phyloP scores from a whole-genome alignment of 1,140 invertebrate genomes.

The Drosophila tropicalis region DNA sequence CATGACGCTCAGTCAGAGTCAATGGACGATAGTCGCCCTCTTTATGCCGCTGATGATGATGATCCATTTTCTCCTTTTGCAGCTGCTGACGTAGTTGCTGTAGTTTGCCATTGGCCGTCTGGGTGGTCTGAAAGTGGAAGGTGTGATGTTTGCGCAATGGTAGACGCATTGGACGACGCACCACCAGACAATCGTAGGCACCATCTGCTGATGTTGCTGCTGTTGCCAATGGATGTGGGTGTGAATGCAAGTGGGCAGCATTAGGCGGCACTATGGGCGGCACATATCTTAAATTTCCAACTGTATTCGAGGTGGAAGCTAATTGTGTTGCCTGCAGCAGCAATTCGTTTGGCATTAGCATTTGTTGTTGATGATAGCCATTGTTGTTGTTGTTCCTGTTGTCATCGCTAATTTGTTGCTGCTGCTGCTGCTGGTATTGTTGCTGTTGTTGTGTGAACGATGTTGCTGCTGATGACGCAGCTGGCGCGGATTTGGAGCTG shows the following conservation, averaged over 20 bases:
- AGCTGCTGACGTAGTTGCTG: conserved; percentile 60
- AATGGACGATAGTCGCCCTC: conserved; percentile 57
- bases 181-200: conserved; percentile 55
- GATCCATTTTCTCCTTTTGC: conserved; percentile 53
- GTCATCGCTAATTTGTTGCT: conserved; percentile 45
- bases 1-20: conserved; percentile 63
- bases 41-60: conserved; percentile 31
- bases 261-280: conserved; percentile 73
- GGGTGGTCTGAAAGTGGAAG: conserved; percentile 87
- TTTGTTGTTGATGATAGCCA: conserved; percentile 64
- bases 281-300: conserved; percentile 62
- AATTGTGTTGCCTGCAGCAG: conserved; percentile 50
- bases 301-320: conserved; percentile 20
- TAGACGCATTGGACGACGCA: conserved; percentile 82
- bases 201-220: conserved; percentile 73
- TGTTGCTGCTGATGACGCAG: conserved; percentile 51
- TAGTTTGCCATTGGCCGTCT: conserved; percentile 73
- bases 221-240: conserved; percentile 42
- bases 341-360: conserved; percentile 67
- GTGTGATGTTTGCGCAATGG: conserved; percentile 88
- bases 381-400: conserved; percentile 28
- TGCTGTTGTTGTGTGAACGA: conserved; percentile 21
- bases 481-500: conserved; percentile 45
- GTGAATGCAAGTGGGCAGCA: conserved; percentile 65
- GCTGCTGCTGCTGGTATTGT: conserved; percentile 14